A percentile compares a stretch with the other conserved stretches of the same genome.
Conservation (phyloP, 2,113 vertebrate genomes). For the Paracanthobrama guichenoti region DNA sequence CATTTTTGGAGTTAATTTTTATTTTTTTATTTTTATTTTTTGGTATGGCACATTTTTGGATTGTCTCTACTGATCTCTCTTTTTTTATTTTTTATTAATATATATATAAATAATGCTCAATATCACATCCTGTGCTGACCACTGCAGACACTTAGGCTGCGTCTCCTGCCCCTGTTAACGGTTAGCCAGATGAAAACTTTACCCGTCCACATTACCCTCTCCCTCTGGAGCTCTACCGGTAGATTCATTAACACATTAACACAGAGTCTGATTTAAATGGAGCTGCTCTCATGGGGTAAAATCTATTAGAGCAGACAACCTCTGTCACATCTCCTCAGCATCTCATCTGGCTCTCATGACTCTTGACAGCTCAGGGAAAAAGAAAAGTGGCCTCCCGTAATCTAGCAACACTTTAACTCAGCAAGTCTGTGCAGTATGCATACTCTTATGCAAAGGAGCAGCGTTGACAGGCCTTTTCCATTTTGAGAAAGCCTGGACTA, state of each 20-base stretch:
- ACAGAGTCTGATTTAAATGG: constrained; percentile 28
- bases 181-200: not conserved
- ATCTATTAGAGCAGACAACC: constrained; percentile 31
- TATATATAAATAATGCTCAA: not conserved
- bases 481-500: constrained; percentile 1
- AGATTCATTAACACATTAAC: constrained; percentile 37
- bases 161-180: not conserved
- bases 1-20: not conserved
- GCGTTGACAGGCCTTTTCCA: not conserved
- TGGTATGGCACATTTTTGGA: not conserved
- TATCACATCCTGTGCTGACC: not conserved
- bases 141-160: not conserved
- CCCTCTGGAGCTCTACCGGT: not conserved
- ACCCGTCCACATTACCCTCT: not conserved
- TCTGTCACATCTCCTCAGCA: constrained; percentile 20
- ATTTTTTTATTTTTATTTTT: no score
- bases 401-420: constrained; percentile 9
- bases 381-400: constrained; percentile 27
- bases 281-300: constrained; percentile 5
- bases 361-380: constrained; percentile 17
- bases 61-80: not conserved
- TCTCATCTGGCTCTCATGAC: constrained; percentile 36
- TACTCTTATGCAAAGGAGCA: constrained; percentile 20
- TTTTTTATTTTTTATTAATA: no score
- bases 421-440: not conserved